Base-by-base conservation (phyloP, 2,888 invertebrate species). In the Caenorhabditis uteleia region DNA sequence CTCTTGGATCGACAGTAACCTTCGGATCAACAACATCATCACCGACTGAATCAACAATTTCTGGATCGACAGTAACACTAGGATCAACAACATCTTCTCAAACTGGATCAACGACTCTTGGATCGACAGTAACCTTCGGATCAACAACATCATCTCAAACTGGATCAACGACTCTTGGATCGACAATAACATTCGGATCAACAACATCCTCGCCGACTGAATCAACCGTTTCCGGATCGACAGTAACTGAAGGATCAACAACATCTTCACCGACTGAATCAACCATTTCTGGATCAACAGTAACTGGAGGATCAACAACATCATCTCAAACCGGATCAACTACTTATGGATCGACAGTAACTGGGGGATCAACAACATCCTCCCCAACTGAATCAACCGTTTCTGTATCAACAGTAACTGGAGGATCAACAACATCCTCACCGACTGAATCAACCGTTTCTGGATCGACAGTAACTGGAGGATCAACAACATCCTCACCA, bases 51-150 rank as follows among this genome's bases (percentile, higher is more conserved):
- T 12, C 8, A 8, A 34, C 10, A 12, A n/a, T n/a, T 12, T 34
- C 34, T 34, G 8, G 10, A 5, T 12, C 34, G 16, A n/a, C 16
- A 3, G 20, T 20, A 20, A 3, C 12, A 38, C 20, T 20, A 38
- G 18, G 8, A 38, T 14, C 6, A n/a, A 2, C 6, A n/a, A 40
- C 25, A 18, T 39, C 39, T 39, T 39, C 21, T 6, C 6, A 21
- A 20, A 6, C n/a, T n/a, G n/a, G 20, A 40, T 40, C 42, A 27
- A 43, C 42, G 27, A 43, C 26, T n/a, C n/a, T n/a, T n/a, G n/a
- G n/a, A n/a, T n/a, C n/a, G n/a, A n/a, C n/a, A n/a, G 5, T 16
- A 18, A 38, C 3, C 38, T 3, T 18, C 38, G 18, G 6, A 34
- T 14, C 34, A n/a, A 34, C 34, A n/a, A 5, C 34, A 34, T 14